These are phyloP conservation scores for Megaceryle maxima DNA, from an alignment of 2,113 vertebrate species.

Conservation along the genomic window DNA sequence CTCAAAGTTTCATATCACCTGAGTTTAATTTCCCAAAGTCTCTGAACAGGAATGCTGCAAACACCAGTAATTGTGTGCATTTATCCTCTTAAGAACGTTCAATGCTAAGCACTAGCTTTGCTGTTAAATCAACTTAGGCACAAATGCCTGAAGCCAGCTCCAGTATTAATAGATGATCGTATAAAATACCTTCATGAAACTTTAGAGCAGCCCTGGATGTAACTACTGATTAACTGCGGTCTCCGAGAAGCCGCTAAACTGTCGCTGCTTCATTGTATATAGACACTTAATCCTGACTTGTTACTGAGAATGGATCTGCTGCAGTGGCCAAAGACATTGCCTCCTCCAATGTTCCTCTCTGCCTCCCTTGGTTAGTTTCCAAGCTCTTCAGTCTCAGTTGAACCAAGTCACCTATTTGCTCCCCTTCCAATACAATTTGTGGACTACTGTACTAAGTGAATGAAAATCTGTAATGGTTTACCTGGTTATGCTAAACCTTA, in stretches of 20 bases:
- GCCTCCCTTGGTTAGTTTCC: not conserved
- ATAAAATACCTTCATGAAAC: not conserved
- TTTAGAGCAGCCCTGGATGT: not conserved
- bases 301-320: not conserved
- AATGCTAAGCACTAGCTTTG: not conserved
- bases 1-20: not conserved
- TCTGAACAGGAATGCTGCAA: not conserved
- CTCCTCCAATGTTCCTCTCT: not conserved
- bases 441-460: not conserved
- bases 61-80: not conserved
- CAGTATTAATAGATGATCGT: not conserved
- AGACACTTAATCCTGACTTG: not conserved
- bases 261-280: not conserved
- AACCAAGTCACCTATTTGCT: not conserved
- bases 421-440: not conserved
- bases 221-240: not conserved
- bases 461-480: not conserved
- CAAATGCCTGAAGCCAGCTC: not conserved
- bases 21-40: not conserved
- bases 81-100: not conserved
- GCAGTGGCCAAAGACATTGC: not conserved
- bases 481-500: not conserved
- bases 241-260: not conserved
- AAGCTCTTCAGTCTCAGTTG: not conserved
- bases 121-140: not conserved